Evolutionary conservation across 2,888 invertebrate species (phyloP), one percentile per base, ranked within the genome.

Genomic region (Xestobium rufovillosum): DNA sequence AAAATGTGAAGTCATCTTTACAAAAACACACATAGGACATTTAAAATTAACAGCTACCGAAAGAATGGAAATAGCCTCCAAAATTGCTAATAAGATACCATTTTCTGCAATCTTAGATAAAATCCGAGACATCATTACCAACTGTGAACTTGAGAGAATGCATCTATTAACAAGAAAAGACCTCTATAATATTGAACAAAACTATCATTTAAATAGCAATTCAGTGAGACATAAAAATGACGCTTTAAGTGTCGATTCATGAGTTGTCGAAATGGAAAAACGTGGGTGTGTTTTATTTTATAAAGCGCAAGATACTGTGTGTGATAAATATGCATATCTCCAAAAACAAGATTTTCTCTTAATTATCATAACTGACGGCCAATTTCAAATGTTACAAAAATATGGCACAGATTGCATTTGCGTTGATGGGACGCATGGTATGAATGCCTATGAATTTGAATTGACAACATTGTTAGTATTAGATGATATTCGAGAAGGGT

Each of bases 271-370:
- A 1, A 14, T n/a, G 10, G 29, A 34, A 31, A 34, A 3, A 3
- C 2, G 2, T 14, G 28, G 15, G 13, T 30, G 30, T 14, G 28
- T 34, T 14, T 10, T 28, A 4, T 34, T 25, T 28, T 32, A 34
- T 12, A 34, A 34, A 34, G 6, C 30, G 14, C 15, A 35, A 26
- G 25, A 9, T 29, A 11, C 12, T n/a, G n/a, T n/a, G n/a, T n/a
- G n/a, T n/a, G n/a, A n/a, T n/a, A n/a, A n/a, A n/a, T n/a, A n/a
- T n/a, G n/a, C n/a, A n/a, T n/a, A 40, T 11, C 39, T 50, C 10
- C 32, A 35, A 26, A 27, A 26, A n/a, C 19, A 47, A 11, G 52
- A 53, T 44, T 52, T 52, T 31, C 32, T 50, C 17, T 32, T 53
- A 6, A 40, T 48, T 2, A 39, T 50, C 6, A 50, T 53, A 48